Percentiles rank a stretch among this genome's conserved stretches.
These are phyloP conservation scores for Siderastrea siderea DNA, from an alignment of 92 coral and sea anemone species.

Conservation along the genomic window DNA sequence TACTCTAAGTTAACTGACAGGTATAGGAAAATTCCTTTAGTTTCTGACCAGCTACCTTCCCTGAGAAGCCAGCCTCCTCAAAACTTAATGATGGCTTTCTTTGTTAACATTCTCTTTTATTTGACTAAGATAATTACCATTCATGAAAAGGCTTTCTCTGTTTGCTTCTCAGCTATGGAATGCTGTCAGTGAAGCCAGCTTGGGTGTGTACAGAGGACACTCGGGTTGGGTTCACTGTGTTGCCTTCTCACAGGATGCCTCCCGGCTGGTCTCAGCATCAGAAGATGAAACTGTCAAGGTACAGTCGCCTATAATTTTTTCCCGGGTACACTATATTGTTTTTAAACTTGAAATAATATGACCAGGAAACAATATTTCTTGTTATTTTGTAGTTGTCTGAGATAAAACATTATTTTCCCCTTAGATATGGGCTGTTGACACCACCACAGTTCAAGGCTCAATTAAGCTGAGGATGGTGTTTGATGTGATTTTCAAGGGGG, in stretches of 20 bases:
- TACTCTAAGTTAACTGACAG: too few relatives aligned
- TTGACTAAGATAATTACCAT: too few relatives aligned
- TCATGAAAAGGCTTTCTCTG: too few relatives aligned
- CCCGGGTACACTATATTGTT: too few relatives aligned
- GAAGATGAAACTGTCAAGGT: slow-evolving; percentile 98
- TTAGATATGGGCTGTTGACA: slow-evolving; percentile 95
- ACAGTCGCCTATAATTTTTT: background rate
- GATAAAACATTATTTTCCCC: background rate
- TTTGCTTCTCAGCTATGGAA: slow-evolving; percentile 79
- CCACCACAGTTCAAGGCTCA: slow-evolving; percentile 67
- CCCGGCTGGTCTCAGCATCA: slow-evolving; percentile 87
- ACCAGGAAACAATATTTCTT: too few relatives aligned
- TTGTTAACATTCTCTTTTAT: too few relatives aligned
- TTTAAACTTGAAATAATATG: too few relatives aligned
- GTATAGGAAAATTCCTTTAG: too few relatives aligned
- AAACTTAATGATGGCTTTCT: background rate
- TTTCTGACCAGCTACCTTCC: too few relatives aligned
- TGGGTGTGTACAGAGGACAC: slow-evolving; percentile 89
- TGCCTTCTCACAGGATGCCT: slow-evolving; percentile 83
- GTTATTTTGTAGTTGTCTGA: too few relatives aligned
- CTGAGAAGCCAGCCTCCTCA: too few relatives aligned
- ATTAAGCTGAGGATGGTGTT: slow-evolving; percentile 84
- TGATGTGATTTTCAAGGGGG: slow-evolving; percentile 81
- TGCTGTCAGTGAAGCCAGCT: slow-evolving; percentile 68
- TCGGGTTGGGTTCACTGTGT: slow-evolving; percentile 96